Evolutionary conservation across 2,888 invertebrate genomes (phyloP), one percentile per base, ranked within the genome.

Genomic region (Cryptocheilus praepositus): DNA sequence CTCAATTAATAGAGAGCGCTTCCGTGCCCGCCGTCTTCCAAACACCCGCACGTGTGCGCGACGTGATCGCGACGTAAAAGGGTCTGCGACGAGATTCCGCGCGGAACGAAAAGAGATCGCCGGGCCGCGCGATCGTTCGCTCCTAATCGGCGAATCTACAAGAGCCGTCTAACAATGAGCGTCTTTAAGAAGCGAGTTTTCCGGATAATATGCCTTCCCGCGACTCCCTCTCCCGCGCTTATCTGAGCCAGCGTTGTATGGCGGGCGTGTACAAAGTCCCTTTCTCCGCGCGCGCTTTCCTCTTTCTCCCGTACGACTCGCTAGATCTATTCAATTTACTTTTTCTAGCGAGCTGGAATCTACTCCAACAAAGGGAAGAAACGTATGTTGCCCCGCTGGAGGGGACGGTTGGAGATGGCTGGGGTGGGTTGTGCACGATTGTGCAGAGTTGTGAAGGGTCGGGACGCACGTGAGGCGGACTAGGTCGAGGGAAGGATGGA

Each of bases 291-390:
- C 25, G n/a, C 58, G 15, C 25, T 55, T 13, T 19, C 45, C n/a
- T 46, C 22, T 46, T 58, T 58, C n/a, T 46, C 25, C 46, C n/a
- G 8, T 11, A 22, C 46, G 8, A n/a, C 22, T 15, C 57, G 68
- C 68, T 53, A 74, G 73, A 80, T 78, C 76, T 76, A 80, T 79
- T 76, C 76, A 74, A 79, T 79, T 80, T 78, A 72, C 72, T 70
- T 78, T 70, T 71, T 68, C 67, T 55, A 56, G 57, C 56, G 45
- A 49, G 57, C 44, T 61, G 69, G 72, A 80, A 75, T 73, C 77
- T 51, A 52, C 68, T 45, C 53, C 67, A 65, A 77, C 74, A 79
- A 79, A 81, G 78, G 72, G 63, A 74, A 70, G 69, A 76, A 77
- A 76, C 74, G 74, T 70, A 67, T 75, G 72, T 74, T 70, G 77